phyloP scores from a whole-genome alignment of 2,113 vertebrate species.

The Anhinga anhinga region DNA sequence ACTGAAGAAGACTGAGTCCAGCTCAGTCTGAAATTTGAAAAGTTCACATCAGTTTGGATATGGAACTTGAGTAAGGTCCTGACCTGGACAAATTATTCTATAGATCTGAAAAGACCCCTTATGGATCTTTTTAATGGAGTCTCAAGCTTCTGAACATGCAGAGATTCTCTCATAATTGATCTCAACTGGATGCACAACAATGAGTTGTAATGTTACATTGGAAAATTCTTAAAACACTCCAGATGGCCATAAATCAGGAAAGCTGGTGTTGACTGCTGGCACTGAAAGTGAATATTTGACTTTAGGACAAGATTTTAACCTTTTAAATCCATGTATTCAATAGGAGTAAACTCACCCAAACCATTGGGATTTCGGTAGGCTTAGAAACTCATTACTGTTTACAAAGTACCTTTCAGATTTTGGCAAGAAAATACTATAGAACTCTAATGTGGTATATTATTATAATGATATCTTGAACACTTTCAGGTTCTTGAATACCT shows the following conservation, averaged over 20 bases:
- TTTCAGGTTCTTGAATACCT: neutral
- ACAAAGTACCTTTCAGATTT: neutral
- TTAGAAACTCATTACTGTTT: neutral
- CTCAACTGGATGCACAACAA: constrained; percentile 25
- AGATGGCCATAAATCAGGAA: constrained; percentile 22
- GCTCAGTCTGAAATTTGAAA: neutral
- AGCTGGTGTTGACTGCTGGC: constrained; percentile 12
- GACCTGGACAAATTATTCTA: neutral
- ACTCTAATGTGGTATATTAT: neutral
- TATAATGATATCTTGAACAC: neutral
- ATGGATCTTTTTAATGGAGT: neutral
- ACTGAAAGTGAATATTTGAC: constrained; percentile 12
- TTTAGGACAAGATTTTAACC: neutral
- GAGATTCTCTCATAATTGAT: constrained; percentile 4
- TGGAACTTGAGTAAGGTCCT: neutral
- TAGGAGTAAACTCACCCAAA: neutral
- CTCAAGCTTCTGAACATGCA: neutral
- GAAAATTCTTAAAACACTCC: constrained; percentile 38
- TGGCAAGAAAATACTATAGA: neutral
- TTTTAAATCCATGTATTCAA: neutral
- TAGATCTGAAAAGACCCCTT: neutral
- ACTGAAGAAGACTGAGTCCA: neutral
- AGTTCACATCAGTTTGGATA: neutral
- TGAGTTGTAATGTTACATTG: neutral
- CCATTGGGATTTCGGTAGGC: neutral